phyloP scores from a whole-genome alignment of 2,113 vertebrate genomes.

The Gasterosteus nipponicus region DNA sequence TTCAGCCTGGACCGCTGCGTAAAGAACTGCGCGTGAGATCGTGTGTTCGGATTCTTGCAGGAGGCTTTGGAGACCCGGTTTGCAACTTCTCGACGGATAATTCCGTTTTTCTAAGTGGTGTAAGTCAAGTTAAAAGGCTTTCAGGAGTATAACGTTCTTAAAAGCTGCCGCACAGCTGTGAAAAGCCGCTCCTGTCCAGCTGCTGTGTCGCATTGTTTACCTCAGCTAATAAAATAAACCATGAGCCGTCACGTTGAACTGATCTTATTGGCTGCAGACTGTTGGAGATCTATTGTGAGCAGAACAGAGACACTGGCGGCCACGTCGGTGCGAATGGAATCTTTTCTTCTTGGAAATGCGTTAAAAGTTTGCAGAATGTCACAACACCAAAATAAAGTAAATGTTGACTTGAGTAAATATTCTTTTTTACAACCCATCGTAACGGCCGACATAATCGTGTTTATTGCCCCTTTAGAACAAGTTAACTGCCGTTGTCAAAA shows the following conservation, averaged over 20 bases:
- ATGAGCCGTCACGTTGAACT: neutral
- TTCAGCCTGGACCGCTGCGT: slow-evolving; percentile 26
- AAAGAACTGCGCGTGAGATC: slow-evolving; percentile 6
- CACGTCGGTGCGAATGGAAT: neutral
- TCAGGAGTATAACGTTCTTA: neutral
- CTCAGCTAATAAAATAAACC: neutral
- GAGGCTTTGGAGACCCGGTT: neutral
- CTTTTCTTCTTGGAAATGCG: neutral
- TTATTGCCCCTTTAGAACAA: neutral
- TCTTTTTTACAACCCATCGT: too few species aligned
- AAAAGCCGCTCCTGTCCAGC: neutral
- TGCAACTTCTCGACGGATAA: neutral
- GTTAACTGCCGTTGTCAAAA: neutral
- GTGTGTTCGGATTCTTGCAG: neutral
- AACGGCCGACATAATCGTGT: neutral
- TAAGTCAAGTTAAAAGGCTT: slow-evolving; percentile 1
- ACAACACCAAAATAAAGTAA: neutral
- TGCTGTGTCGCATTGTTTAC: neutral
- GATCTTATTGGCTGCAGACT: neutral
- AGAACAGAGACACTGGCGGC: neutral
- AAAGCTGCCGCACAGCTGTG: slow-evolving; percentile 5
- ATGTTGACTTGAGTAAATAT: too few species aligned
- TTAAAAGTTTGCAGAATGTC: neutral
- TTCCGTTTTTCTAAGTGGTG: neutral
- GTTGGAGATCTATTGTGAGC: neutral